Conservation (phyloP, 2,888 invertebrate species). For the Heteromurus nitidus region DNA sequence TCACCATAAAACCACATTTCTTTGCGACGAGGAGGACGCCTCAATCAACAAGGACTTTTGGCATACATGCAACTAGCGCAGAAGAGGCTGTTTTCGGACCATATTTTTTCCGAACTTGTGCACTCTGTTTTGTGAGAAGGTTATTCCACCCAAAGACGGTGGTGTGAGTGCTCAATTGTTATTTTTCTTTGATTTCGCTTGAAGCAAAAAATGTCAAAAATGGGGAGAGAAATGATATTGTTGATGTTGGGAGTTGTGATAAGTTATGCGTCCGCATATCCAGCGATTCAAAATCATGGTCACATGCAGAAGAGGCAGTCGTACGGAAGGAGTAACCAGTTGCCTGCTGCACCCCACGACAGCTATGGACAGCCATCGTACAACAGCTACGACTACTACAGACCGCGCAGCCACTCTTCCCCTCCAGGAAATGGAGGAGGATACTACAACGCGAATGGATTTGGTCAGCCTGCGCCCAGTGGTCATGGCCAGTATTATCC, state of each 20-base stretch:
- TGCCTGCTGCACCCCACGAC: constrained; percentile 40
- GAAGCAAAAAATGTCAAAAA: constrained; percentile 2
- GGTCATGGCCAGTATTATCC: constrained; percentile 34
- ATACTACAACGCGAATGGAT: constrained; percentile 2
- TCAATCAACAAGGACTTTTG: no score
- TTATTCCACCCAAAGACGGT: constrained; percentile 54
- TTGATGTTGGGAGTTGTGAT: neutral
- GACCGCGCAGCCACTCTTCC: neutral
- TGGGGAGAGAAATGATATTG: neutral
- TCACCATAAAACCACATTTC: no score
- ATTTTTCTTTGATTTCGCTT: neutral
- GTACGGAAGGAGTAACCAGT: constrained; percentile 44
- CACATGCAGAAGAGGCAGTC: constrained; percentile 43
- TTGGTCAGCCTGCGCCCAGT: neutral
- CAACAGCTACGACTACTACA: constrained; percentile 38
- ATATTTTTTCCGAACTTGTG: neutral
- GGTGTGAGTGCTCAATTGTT: neutral
- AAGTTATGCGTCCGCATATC: constrained; percentile 27
- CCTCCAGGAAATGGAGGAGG: neutral
- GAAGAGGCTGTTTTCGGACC: constrained; percentile 2
- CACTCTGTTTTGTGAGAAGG: constrained; percentile 25
- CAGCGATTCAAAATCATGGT: constrained; percentile 38
- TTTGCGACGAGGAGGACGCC: no score
- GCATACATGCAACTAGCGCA: no score
- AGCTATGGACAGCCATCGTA: constrained; percentile 44